Percentiles rank a stretch among this genome's conserved stretches.
phyloP scores from a whole-genome alignment of 2,113 vertebrate genomes.

The Chamaetylas fuelleborni region DNA sequence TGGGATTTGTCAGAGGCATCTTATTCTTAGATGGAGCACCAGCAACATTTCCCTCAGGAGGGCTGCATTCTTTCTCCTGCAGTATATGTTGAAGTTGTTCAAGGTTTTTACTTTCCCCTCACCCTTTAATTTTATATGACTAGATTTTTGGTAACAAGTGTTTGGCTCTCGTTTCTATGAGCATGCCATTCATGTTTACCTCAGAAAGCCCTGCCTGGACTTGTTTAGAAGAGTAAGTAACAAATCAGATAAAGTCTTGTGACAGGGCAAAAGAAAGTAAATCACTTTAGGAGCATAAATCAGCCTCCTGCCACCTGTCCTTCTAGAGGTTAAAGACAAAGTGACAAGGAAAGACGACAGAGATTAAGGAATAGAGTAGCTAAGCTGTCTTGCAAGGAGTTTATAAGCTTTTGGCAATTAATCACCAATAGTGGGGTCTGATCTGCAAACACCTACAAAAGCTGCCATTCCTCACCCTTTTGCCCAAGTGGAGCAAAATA shows the following conservation, averaged over 20 bases:
- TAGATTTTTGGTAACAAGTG: not conserved
- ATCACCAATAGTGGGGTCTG: not conserved
- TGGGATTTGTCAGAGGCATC: not conserved
- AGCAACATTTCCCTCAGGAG: not conserved
- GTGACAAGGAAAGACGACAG: not conserved
- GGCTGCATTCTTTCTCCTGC: not conserved
- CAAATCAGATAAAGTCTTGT: not conserved
- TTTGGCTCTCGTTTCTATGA: not conserved
- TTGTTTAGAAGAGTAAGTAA: not conserved
- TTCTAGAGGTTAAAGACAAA: slow-evolving; percentile 8
- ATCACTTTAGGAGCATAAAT: slow-evolving; percentile 3
- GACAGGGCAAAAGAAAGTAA: not conserved
- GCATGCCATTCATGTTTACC: not conserved
- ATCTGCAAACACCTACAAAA: not conserved
- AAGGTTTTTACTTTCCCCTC: not conserved
- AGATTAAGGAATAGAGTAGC: not conserved
- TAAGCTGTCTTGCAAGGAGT: not conserved
- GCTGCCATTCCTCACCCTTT: not conserved
- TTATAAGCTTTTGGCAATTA: not conserved
- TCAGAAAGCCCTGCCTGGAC: not conserved
- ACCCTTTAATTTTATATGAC: not conserved
- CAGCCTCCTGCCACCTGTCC: not conserved
- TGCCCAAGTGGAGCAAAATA: not conserved
- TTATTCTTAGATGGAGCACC: not conserved
- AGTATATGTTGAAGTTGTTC: not conserved